phyloP scores from a whole-genome alignment of 2,888 invertebrate genomes.

The Xanthia togata region DNA sequence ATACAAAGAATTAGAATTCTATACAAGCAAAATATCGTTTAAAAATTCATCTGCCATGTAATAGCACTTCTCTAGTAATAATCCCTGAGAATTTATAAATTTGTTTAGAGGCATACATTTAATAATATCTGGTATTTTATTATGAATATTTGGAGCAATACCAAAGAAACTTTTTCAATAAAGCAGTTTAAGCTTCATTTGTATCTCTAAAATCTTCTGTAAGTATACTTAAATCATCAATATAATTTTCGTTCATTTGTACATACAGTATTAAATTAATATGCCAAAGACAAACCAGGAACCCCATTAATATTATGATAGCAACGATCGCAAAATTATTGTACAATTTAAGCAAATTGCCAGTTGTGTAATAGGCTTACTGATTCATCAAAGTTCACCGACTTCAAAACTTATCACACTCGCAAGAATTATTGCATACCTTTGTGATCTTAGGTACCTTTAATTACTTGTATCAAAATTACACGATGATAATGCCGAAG shows the following conservation, averaged over 20 bases:
- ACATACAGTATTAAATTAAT: slow-evolving; percentile 3
- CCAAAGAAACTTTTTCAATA: no score
- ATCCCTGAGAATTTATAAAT: no score
- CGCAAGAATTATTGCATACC: slow-evolving; percentile 26
- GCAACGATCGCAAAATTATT: slow-evolving; percentile 32
- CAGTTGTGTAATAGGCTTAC: slow-evolving; percentile 35
- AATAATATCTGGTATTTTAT: no score
- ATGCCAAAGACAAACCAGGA: slow-evolving; percentile 3
- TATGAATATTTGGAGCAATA: no score
- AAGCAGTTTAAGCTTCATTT: no score
- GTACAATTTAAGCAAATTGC: slow-evolving; percentile 27
- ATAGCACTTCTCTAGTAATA: no score
- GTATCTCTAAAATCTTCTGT: background rate
- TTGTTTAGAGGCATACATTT: no score
- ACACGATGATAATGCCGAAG: slow-evolving; percentile 5
- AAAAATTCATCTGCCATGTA: no score
- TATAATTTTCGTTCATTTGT: slow-evolving; percentile 7
- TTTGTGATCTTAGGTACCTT: slow-evolving; percentile 35
- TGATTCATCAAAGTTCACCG: slow-evolving; percentile 30
- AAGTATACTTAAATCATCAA: background rate
- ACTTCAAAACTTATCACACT: slow-evolving; percentile 44
- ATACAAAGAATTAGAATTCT: no score
- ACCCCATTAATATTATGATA: slow-evolving; percentile 18
- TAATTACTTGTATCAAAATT: slow-evolving; percentile 44
- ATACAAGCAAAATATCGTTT: no score